A percentile compares a stretch with the other conserved stretches of the same genome.
phyloP scores from a whole-genome alignment of 1,140 invertebrate species.

The Lutraria rhynchaena region DNA sequence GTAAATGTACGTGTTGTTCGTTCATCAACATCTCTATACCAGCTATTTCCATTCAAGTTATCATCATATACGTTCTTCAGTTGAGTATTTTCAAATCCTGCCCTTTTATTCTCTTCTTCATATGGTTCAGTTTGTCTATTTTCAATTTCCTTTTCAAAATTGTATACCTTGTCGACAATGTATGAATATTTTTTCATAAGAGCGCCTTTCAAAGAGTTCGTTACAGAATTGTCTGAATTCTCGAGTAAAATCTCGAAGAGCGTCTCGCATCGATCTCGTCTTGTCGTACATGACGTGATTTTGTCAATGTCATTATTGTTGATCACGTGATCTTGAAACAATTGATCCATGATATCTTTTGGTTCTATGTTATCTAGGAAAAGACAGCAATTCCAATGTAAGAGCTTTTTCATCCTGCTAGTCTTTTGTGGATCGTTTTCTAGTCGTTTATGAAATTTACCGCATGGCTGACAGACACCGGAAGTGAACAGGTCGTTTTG shows the following conservation, averaged over 20 bases:
- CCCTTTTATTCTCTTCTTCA: too few species aligned
- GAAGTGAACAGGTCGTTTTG: not conserved
- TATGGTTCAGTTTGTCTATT: too few species aligned
- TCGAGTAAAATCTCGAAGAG: constrained; percentile 39
- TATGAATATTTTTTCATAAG: constrained; percentile 50
- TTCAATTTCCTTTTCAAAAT: not conserved
- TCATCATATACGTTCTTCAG: too few species aligned
- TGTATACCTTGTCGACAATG: constrained; percentile 27
- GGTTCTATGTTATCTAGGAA: constrained; percentile 62
- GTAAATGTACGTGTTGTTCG: too few species aligned
- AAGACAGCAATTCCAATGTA: constrained; percentile 38
- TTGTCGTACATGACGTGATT: constrained; percentile 27
- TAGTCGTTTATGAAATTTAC: constrained; percentile 3
- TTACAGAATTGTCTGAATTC: not conserved
- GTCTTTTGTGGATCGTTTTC: not conserved
- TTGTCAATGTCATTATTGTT: constrained; percentile 49
- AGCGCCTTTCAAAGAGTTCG: constrained; percentile 13
- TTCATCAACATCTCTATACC: too few species aligned
- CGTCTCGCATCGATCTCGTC: constrained; percentile 52
- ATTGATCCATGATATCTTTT: constrained; percentile 56
- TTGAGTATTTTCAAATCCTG: too few species aligned
- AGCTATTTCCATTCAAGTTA: too few species aligned
- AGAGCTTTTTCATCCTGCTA: not conserved
- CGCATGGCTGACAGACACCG: constrained; percentile 2
- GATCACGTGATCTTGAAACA: constrained; percentile 58